Evolutionary conservation across 1,140 invertebrate genomes (phyloP).

Genomic region (Littorina saxatilis): DNA sequence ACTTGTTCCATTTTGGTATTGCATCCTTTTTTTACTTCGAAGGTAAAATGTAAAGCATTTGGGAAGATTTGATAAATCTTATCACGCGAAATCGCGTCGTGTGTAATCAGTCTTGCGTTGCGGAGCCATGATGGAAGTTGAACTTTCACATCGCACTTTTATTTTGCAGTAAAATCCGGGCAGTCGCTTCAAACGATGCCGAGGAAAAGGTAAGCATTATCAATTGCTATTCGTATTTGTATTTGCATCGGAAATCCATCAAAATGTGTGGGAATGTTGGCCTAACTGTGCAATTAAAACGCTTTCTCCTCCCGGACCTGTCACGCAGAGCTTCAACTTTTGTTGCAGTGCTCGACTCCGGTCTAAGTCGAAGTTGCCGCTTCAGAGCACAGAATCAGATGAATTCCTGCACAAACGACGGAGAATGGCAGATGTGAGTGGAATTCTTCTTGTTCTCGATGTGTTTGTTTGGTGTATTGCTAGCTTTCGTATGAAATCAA

Average conservation of each 20-base stretch:
- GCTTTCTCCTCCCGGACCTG: no score
- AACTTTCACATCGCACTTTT: background rate
- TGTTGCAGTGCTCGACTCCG: constrained; percentile 11
- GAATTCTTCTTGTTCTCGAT: background rate
- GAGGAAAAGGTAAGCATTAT: background rate
- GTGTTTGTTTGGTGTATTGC: background rate
- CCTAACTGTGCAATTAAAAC: no score
- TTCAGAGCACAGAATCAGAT: background rate
- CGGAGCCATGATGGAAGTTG: background rate
- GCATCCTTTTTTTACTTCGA: no score
- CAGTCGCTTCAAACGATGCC: background rate
- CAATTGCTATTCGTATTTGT: background rate
- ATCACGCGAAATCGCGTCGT: no score
- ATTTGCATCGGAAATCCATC: background rate
- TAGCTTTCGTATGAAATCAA: no score
- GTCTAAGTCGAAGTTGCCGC: background rate
- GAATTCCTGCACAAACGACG: background rate
- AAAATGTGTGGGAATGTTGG: no score
- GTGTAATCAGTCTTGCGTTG: constrained; percentile 2
- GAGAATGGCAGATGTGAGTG: constrained; percentile 14
- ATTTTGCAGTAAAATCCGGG: constrained; percentile 11
- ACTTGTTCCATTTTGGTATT: no score
- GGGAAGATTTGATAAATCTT: no score
- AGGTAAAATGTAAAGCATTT: no score
- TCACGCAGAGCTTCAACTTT: no score